Evolutionary conservation across 1,140 invertebrate species (phyloP).

Genomic region (Sarcophaga bullata): DNA sequence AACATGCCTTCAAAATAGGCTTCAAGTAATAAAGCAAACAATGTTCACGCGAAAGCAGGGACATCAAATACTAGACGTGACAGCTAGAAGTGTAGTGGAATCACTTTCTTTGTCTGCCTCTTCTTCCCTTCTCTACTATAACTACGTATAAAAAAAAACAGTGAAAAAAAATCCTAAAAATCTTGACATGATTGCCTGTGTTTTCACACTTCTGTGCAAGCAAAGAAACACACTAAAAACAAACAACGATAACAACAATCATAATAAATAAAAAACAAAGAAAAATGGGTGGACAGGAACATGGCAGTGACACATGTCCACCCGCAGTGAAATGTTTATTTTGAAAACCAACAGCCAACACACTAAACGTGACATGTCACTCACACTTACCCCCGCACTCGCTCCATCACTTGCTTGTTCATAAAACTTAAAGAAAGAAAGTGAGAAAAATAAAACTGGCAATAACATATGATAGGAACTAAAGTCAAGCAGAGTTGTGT

Average conservation of each 20-base stretch:
- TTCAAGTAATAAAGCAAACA: background rate
- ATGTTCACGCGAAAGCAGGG: background rate
- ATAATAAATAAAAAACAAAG: background rate
- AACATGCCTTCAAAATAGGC: background rate
- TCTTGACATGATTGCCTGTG: background rate
- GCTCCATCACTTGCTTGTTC: no score
- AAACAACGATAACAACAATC: background rate
- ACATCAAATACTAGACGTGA: background rate
- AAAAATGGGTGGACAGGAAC: background rate
- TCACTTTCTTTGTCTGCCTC: background rate
- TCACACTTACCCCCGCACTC: no score
- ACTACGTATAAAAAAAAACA: no score
- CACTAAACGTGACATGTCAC: background rate
- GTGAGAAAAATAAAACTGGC: no score
- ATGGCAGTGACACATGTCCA: constrained; percentile 3
- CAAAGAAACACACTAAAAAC: background rate
- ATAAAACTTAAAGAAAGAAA: no score
- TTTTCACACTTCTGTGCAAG: background rate
- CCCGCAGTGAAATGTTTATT: background rate
- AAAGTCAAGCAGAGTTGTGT: no score
- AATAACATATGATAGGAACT: no score
- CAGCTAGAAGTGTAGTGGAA: background rate
- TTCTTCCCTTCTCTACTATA: background rate
- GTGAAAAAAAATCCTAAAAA: background rate
- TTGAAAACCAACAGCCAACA: background rate